phyloP scores from a whole-genome alignment of 2,797 vertebrate genomes.

The Austrolebias charrua region DNA sequence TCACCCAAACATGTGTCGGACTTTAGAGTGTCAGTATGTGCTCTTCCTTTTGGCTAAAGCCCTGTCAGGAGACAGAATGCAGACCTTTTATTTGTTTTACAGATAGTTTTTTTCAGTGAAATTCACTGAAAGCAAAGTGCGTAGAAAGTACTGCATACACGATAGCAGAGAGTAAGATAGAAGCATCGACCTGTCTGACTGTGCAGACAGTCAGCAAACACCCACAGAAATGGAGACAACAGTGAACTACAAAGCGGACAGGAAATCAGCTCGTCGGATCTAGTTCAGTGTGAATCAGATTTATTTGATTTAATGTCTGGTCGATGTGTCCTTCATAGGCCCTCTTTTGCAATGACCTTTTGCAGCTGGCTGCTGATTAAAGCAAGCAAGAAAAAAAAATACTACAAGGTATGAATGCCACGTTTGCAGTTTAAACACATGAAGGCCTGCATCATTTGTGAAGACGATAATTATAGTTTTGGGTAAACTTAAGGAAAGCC shows the following conservation, averaged over 20 bases:
- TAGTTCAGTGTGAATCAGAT: conserved; percentile 8
- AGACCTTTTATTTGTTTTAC: background rate
- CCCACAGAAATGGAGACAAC: conserved; percentile 19
- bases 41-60: background rate
- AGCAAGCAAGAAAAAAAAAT: background rate
- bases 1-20: background rate
- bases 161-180: conserved; percentile 3
- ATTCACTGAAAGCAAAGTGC: background rate
- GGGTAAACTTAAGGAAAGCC: too few relatives aligned
- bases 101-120: background rate
- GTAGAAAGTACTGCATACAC: background rate
- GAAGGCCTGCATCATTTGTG: too few relatives aligned
- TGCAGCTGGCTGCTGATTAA: background rate
- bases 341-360: background rate
- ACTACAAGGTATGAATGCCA: too few relatives aligned
- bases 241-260: conserved; percentile 7
- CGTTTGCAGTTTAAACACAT: too few relatives aligned
- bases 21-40: background rate
- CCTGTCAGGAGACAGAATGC: background rate
- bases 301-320: conserved; percentile 24
- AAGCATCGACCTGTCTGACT: conserved; percentile 29
- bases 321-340: background rate
- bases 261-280: conserved; percentile 5
- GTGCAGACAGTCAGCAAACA: conserved; percentile 38
- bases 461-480: too few relatives aligned